Evolutionary conservation across 2,888 invertebrate genomes (phyloP).

Genomic region (Drosophila infuscata): DNA sequence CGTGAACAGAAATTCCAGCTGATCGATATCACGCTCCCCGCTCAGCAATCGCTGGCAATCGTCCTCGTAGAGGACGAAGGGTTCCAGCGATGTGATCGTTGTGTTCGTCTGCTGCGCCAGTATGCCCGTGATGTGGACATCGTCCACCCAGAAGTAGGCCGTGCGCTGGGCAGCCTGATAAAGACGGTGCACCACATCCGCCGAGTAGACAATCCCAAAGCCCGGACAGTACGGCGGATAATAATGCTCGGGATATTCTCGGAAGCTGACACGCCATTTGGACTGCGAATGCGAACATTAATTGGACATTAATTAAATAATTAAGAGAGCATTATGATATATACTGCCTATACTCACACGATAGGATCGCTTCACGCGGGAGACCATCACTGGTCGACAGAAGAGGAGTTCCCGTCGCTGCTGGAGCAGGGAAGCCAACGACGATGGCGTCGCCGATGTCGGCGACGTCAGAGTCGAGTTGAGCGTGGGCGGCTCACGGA

Average conservation of each 20-base stretch:
- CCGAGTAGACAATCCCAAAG: conserved; percentile 89
- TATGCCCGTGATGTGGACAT: conserved; percentile 91
- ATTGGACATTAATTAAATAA: background rate
- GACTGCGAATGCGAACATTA: conserved; percentile 83
- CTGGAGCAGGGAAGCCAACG: conserved; percentile 46
- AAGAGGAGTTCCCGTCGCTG: conserved; percentile 87
- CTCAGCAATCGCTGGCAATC: conserved; percentile 67
- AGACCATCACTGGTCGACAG: conserved; percentile 87
- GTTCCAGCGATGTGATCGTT: conserved; percentile 84
- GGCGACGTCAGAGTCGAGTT: conserved; percentile 24
- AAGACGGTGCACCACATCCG: conserved; percentile 87
- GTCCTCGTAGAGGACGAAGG: conserved; percentile 68
- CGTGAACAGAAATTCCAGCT: conserved; percentile 82
- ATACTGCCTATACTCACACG: conserved; percentile 76
- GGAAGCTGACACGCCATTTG: conserved; percentile 91
- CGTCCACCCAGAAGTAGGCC: conserved; percentile 94
- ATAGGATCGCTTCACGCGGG: conserved; percentile 87
- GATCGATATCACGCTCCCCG: conserved; percentile 71
- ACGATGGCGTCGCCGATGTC: conserved; percentile 36
- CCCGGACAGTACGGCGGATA: conserved; percentile 93
- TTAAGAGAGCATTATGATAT: background rate
- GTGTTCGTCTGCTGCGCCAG: conserved; percentile 86
- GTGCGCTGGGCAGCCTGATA: conserved; percentile 87
- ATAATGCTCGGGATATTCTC: conserved; percentile 87
- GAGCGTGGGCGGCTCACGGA: conserved; percentile 56